Conservation (phyloP, 2,113 vertebrate genomes). For the Corvus moneduloides region DNA sequence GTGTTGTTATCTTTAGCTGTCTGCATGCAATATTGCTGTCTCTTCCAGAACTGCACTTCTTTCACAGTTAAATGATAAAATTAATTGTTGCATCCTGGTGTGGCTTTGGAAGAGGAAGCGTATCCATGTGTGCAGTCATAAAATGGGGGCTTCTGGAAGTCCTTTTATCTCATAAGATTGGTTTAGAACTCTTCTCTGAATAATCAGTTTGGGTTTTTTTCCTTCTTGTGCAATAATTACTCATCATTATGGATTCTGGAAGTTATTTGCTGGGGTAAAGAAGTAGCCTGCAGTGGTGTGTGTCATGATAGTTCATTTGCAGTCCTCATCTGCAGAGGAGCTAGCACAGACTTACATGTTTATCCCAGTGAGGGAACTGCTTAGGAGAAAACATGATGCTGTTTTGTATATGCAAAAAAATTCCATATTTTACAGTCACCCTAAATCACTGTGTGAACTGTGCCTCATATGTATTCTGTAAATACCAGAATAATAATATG, state of each 20-base stretch:
- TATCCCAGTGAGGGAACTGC: background rate
- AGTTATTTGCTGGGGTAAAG: background rate
- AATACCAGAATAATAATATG: background rate
- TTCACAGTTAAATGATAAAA: conserved; percentile 2
- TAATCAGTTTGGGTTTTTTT: background rate
- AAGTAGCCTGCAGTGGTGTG: background rate
- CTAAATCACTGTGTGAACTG: background rate
- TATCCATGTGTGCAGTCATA: background rate
- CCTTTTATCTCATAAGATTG: background rate
- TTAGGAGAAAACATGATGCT: background rate
- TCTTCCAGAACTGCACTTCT: background rate
- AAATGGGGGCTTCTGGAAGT: conserved; percentile 13
- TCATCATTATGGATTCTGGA: background rate
- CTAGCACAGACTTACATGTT: background rate
- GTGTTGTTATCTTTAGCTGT: conserved; percentile 24
- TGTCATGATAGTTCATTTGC: background rate
- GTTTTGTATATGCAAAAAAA: background rate
- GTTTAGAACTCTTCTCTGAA: background rate
- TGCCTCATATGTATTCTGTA: background rate
- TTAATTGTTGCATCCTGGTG: background rate
- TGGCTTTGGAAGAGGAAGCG: background rate
- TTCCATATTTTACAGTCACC: background rate
- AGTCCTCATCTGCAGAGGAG: background rate
- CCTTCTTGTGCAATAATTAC: background rate
- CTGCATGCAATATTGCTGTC: background rate